Percentiles rank a stretch among this genome's conserved stretches.
Conservation (phyloP, 2,888 invertebrate species). For the Acronicta psi region DNA sequence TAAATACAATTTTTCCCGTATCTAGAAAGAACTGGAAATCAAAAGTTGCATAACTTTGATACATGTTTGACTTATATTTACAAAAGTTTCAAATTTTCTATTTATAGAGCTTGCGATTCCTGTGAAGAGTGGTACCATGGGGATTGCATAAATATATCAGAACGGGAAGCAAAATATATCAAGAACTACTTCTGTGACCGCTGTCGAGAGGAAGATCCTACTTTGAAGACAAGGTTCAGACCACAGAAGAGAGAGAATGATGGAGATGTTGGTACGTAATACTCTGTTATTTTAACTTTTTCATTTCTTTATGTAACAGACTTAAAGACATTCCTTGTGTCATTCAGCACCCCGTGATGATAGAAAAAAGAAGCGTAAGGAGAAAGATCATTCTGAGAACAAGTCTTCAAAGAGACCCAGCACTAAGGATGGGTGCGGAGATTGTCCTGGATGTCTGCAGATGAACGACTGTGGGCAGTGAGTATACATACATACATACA, state of each 20-base stretch:
- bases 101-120: conserved; percentile 96
- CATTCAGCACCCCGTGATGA: conserved; percentile 75
- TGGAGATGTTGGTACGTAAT: conserved; percentile 72
- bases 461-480: conserved; percentile 84
- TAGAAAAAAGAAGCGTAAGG: conserved; percentile 83
- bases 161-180: conserved; percentile 97
- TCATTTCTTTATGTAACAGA: too few relatives aligned
- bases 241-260: conserved; percentile 86
- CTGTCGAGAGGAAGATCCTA: conserved; percentile 95
- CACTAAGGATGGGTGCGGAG: conserved; percentile 83
- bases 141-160: conserved; percentile 98
- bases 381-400: conserved; percentile 85
- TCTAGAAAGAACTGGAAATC: too few relatives aligned
- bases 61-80: not conserved
- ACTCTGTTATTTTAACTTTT: too few relatives aligned
- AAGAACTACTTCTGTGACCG: conserved; percentile 97
- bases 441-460: conserved; percentile 83
- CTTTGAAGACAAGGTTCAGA: conserved; percentile 90
- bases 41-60: too few relatives aligned
- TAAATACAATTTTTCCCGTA: too few relatives aligned
- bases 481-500: conserved; percentile 54
- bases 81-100: not conserved
- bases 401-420: conserved; percentile 80
- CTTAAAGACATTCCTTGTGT: not conserved
- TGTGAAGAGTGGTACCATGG: conserved; percentile 99